phyloP scores from a whole-genome alignment of 2,113 vertebrate species.

The Catharus fuscescens region DNA sequence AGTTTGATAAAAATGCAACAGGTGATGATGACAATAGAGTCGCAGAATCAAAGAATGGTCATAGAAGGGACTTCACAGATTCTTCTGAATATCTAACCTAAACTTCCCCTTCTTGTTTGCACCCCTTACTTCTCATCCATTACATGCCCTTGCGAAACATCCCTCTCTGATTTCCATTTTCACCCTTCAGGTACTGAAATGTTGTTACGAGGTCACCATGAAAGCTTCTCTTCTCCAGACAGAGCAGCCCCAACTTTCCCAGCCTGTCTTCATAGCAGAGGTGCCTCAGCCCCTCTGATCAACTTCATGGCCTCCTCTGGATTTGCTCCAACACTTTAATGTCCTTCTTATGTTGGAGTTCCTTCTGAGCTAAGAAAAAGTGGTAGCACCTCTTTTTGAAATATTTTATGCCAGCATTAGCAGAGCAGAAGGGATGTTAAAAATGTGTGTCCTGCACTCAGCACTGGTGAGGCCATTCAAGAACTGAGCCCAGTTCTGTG shows the following conservation, averaged over 20 bases:
- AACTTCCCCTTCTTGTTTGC: neutral
- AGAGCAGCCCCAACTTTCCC: neutral
- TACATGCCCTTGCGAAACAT: no score
- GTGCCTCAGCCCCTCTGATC: neutral
- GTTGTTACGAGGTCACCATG: neutral
- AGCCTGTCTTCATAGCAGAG: neutral
- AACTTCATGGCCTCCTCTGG: neutral
- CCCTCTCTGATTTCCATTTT: neutral
- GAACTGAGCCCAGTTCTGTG: neutral
- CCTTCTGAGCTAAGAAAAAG: neutral
- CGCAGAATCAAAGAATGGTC: neutral
- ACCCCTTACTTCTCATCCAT: no score
- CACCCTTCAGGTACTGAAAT: neutral
- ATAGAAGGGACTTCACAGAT: neutral
- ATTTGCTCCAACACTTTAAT: neutral
- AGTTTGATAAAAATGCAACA: neutral
- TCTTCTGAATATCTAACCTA: neutral
- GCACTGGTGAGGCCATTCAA: neutral
- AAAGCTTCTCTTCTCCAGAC: neutral
- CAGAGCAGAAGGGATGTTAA: accelerated
- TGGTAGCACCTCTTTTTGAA: neutral
- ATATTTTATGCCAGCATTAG: accelerated
- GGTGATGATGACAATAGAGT: neutral
- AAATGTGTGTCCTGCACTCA: accelerated
- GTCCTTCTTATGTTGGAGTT: neutral